A percentile compares a stretch with the other conserved stretches of the same genome.
phyloP scores from a whole-genome alignment of 2,113 vertebrate genomes.

The Chloroceryle aenea region DNA sequence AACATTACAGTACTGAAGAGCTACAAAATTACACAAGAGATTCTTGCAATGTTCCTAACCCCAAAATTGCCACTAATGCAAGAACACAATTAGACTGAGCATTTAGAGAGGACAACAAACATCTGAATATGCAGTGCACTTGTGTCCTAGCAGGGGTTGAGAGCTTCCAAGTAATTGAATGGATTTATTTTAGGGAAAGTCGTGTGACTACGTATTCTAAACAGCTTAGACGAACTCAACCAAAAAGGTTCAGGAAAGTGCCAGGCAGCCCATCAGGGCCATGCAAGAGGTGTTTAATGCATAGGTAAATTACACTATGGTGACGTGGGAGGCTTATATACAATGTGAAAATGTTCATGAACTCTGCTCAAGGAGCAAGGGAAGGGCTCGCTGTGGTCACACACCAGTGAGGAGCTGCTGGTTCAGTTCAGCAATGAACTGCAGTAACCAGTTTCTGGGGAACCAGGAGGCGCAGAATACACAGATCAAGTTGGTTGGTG shows the following conservation, averaged over 20 bases:
- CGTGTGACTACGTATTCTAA: neutral
- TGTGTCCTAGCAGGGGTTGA: neutral
- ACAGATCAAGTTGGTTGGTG: neutral
- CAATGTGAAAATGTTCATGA: neutral
- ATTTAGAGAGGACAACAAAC: neutral
- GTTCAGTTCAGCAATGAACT: neutral
- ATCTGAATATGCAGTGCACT: neutral
- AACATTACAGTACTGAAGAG: constrained; percentile 2
- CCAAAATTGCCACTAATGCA: constrained; percentile 8
- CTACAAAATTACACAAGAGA: constrained; percentile 33
- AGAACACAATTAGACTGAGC: neutral
- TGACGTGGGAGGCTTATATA: neutral
- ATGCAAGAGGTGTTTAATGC: neutral
- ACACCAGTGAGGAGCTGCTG: rapidly evolving
- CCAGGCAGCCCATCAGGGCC: neutral
- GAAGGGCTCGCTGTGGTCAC: rapidly evolving
- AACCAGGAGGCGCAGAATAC: neutral
- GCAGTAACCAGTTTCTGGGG: neutral
- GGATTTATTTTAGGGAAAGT: constrained; percentile 21
- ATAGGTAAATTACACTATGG: rapidly evolving
- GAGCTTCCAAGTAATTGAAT: neutral
- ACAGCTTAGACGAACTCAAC: neutral
- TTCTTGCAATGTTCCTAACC: constrained; percentile 13
- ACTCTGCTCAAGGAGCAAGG: neutral
- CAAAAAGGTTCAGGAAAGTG: neutral